Evolutionary conservation across 2,888 invertebrate genomes (phyloP).

Genomic region (Lymantria monacha): DNA sequence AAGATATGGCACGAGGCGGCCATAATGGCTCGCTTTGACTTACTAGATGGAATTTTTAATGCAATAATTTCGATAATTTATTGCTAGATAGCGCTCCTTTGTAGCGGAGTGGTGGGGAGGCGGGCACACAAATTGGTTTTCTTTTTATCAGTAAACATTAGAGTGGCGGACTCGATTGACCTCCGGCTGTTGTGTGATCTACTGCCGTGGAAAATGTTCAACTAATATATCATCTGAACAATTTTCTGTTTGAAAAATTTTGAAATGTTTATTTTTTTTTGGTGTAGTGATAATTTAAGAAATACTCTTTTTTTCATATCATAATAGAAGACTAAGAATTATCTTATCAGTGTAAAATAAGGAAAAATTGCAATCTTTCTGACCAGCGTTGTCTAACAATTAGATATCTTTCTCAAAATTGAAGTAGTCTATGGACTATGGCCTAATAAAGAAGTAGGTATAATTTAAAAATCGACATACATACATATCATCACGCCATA

Average conservation of each 20-base stretch:
- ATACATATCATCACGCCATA: too few species aligned
- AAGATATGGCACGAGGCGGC: conserved; percentile 39
- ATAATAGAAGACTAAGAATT: too few species aligned
- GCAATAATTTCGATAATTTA: conserved; percentile 87
- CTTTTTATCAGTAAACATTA: conserved; percentile 73
- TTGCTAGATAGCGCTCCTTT: conserved; percentile 79
- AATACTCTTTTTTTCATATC: too few species aligned
- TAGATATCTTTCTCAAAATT: too few species aligned
- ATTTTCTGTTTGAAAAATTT: background rate
- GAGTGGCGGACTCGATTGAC: conserved; percentile 63
- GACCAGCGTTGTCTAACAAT: too few species aligned
- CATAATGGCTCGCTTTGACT: conserved; percentile 85
- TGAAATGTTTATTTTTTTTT: too few species aligned
- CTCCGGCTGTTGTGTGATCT: conserved; percentile 49
- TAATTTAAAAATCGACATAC: too few species aligned
- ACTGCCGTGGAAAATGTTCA: conserved; percentile 25
- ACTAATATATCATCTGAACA: background rate
- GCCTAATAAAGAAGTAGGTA: too few species aligned
- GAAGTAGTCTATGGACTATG: too few species aligned
- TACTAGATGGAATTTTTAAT: conserved; percentile 88
- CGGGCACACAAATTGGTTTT: conserved; percentile 68
- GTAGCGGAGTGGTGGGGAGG: conserved; percentile 51
- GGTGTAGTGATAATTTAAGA: too few species aligned
- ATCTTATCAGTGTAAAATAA: too few species aligned
- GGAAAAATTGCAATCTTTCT: too few species aligned